A percentile compares a stretch with the other conserved stretches of the same genome.
These are phyloP conservation scores for Platichthys stellatus DNA, from an alignment of 2,113 vertebrate species.

Conservation along the genomic window DNA sequence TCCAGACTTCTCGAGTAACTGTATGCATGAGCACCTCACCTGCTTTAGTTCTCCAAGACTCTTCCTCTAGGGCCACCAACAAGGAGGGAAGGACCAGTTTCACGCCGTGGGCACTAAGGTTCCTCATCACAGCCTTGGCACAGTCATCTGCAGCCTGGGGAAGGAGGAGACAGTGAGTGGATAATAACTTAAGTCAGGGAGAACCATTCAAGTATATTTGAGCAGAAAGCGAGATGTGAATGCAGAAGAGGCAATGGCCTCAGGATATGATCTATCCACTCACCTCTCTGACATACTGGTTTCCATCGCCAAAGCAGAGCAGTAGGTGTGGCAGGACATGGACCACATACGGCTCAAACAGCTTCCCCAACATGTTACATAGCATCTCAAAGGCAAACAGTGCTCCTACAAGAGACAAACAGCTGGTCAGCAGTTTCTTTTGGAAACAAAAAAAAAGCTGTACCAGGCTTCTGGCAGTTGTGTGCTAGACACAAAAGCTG, in stretches of 20 bases:
- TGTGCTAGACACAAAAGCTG: not conserved
- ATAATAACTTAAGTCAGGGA: not conserved
- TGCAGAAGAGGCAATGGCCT: not conserved
- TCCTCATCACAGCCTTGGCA: constrained; percentile 99
- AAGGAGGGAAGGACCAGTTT: constrained; percentile 97
- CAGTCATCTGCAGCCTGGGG: constrained; percentile 96
- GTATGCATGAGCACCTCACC: constrained; percentile 76
- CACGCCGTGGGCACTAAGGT: constrained; percentile 96
- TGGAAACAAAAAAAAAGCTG: not conserved
- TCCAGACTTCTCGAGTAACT: not conserved
- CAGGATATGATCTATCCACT: constrained; percentile 14
- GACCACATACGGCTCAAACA: constrained; percentile 97
- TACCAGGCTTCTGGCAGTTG: too few relatives aligned
- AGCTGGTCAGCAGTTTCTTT: not conserved
- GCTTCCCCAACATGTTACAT: constrained; percentile 97
- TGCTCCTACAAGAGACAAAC: constrained; percentile 82
- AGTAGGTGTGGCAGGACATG: constrained; percentile 96
- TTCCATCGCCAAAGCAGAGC: constrained; percentile 97
- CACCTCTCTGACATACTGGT: constrained; percentile 98
- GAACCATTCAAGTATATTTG: not conserved
- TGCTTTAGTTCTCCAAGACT: constrained; percentile 99
- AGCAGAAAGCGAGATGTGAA: not conserved
- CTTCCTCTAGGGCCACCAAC: constrained; percentile 94
- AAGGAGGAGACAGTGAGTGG: not conserved
- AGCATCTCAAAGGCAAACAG: constrained; percentile 99